These are phyloP conservation scores for Zaprionus lachaisei DNA, from an alignment of 1,140 invertebrate genomes.

Conservation along the genomic window DNA sequence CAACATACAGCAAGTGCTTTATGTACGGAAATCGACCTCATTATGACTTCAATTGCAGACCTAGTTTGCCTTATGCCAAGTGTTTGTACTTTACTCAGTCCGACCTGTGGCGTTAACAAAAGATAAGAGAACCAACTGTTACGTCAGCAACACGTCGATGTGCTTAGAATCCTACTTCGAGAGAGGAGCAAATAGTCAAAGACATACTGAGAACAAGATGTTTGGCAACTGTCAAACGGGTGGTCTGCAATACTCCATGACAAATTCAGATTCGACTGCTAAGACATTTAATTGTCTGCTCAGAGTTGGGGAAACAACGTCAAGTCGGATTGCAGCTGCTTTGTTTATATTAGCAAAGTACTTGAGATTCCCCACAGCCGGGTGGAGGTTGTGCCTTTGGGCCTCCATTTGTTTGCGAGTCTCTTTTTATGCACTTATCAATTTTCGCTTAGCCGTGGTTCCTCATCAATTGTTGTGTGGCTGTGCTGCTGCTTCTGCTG, in stretches of 20 bases:
- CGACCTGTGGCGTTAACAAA: conserved; percentile 28
- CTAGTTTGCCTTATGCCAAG: neutral
- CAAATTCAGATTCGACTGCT: conserved; percentile 23
- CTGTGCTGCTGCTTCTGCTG: conserved; percentile 47
- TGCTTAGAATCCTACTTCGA: neutral
- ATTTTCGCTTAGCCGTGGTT: conserved; percentile 54
- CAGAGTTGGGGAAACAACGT: neutral
- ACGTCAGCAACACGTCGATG: conserved; percentile 17
- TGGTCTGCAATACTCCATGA: conserved; percentile 25
- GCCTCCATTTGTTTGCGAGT: conserved; percentile 29
- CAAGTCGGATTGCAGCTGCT: conserved; percentile 3
- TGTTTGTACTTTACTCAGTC: conserved; percentile 17
- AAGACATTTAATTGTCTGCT: conserved; percentile 58
- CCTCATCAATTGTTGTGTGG: conserved; percentile 16
- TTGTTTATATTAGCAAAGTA: conserved; percentile 49
- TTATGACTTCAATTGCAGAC: neutral
- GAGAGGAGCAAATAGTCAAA: neutral
- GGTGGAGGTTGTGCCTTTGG: conserved; percentile 31
- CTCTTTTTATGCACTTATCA: conserved; percentile 72
- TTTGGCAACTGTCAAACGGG: conserved; percentile 40
- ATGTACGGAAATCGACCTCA: neutral
- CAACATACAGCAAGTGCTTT: neutral
- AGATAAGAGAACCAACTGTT: conserved; percentile 38
- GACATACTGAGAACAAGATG: neutral
- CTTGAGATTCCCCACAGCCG: conserved; percentile 18